Evolutionary conservation across 2,888 invertebrate genomes (phyloP).

Genomic region (Cosmia trapezina): DNA sequence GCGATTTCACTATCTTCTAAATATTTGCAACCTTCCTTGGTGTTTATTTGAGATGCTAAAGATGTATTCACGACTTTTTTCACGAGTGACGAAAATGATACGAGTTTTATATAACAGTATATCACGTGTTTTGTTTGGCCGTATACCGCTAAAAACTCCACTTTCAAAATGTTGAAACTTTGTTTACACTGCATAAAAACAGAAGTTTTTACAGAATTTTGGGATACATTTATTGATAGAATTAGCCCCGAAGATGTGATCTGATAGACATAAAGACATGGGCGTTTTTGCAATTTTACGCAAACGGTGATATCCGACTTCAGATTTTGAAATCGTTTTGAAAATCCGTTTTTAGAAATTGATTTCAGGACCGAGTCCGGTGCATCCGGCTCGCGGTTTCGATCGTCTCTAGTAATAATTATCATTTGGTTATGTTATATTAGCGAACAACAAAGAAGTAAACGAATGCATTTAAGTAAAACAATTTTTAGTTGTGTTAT

Average conservation of each 20-base stretch:
- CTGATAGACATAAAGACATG: no score
- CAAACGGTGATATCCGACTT: no score
- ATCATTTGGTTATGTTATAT: no score
- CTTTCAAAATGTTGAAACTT: slow-evolving; percentile 1
- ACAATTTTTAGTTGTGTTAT: no score
- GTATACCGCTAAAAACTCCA: not conserved
- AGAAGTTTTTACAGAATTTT: not conserved
- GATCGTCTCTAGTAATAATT: no score
- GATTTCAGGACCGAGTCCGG: no score
- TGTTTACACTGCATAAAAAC: not conserved
- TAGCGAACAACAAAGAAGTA: no score
- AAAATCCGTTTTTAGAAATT: no score
- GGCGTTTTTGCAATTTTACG: no score
- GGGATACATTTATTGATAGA: not conserved
- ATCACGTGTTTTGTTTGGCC: slow-evolving; percentile 4
- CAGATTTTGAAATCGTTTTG: no score
- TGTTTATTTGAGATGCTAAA: slow-evolving; percentile 58
- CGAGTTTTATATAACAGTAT: slow-evolving; percentile 30
- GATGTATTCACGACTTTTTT: slow-evolving; percentile 51
- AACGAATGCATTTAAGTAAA: no score
- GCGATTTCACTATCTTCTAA: slow-evolving; percentile 79
- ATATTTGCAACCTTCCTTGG: slow-evolving; percentile 59
- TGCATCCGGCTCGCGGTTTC: no score
- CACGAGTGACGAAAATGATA: slow-evolving; percentile 36
- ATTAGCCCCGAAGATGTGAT: not conserved